phyloP scores from a whole-genome alignment of 2,797 vertebrate genomes.

The Chelidonichthys spinosus region DNA sequence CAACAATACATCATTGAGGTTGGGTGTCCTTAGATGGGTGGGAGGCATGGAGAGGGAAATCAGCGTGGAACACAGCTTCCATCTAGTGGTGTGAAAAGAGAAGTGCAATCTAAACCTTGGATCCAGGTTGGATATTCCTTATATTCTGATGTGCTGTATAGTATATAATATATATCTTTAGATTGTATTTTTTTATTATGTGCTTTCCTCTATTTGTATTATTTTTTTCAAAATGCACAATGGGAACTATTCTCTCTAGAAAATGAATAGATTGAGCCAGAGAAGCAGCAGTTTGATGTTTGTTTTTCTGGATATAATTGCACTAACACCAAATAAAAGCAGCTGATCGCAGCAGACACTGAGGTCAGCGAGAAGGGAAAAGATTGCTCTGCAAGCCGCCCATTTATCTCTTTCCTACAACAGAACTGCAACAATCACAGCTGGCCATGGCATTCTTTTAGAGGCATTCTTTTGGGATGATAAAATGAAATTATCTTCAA shows the following conservation, averaged over 20 bases:
- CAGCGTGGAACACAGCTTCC: constrained; percentile 44
- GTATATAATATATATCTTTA: background rate
- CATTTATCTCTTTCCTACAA: constrained; percentile 10
- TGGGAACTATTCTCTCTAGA: background rate
- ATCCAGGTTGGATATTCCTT: background rate
- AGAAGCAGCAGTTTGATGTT: background rate
- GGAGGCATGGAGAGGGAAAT: background rate
- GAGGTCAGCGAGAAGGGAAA: constrained; percentile 11
- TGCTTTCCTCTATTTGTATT: background rate
- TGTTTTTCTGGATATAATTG: constrained; percentile 30
- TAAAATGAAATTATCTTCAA: constrained; percentile 21
- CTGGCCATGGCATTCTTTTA: constrained; percentile 1
- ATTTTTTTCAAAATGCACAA: background rate
- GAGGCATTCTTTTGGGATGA: constrained; percentile 12
- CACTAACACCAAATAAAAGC: constrained; percentile 28
- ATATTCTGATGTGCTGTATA: background rate
- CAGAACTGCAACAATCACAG: constrained; percentile 29
- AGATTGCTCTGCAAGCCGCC: constrained; percentile 20
- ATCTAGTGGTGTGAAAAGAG: constrained; percentile 65
- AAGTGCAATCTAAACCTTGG: constrained; percentile 40
- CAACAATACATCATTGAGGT: constrained; percentile 52
- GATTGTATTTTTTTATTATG: background rate
- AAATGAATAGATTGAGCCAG: background rate
- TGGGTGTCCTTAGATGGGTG: constrained; percentile 7
- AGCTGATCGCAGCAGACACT: constrained; percentile 41